Percentiles rank a stretch among this genome's conserved stretches.
These are phyloP conservation scores for Drosophila arizonae DNA, from an alignment of 1,140 invertebrate genomes.

Conservation along the genomic window DNA sequence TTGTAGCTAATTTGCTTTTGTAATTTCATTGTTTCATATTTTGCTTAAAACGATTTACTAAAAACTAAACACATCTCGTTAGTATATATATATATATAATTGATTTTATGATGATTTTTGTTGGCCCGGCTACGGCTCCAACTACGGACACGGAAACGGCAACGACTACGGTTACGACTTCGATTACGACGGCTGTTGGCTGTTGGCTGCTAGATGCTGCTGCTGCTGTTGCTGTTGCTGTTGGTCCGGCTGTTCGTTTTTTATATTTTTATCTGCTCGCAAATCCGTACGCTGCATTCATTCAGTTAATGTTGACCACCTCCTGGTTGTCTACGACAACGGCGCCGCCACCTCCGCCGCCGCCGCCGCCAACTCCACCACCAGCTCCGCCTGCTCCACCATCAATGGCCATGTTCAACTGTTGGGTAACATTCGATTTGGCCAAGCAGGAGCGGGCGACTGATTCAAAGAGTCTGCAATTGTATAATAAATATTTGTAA, in stretches of 20 bases:
- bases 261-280: neutral
- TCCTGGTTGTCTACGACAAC: conserved; percentile 64
- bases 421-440: conserved; percentile 84
- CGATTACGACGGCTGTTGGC: neutral
- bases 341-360: no score
- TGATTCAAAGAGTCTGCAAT: conserved; percentile 93
- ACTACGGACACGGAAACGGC: conserved; percentile 14
- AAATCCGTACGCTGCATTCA: conserved; percentile 45
- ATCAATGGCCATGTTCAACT: conserved; percentile 74
- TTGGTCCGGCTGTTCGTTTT: conserved; percentile 12
- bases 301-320: conserved; percentile 72
- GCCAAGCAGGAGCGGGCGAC: conserved; percentile 97
- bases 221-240: neutral
- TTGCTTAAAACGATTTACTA: conserved; percentile 70
- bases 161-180: neutral
- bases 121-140: conserved; percentile 17
- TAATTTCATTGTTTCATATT: conserved; percentile 69
- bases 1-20: conserved; percentile 21
- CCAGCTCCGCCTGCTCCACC: conserved; percentile 24
- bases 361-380: no score
- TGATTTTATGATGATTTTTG: conserved; percentile 50
- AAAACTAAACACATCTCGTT: conserved; percentile 66
- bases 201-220: conserved; percentile 34
- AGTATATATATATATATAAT: conserved; percentile 54
- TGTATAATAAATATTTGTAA: neutral